These are phyloP conservation scores for Drusus annulatus DNA, from an alignment of 1,140 invertebrate species.

Conservation along the genomic window DNA sequence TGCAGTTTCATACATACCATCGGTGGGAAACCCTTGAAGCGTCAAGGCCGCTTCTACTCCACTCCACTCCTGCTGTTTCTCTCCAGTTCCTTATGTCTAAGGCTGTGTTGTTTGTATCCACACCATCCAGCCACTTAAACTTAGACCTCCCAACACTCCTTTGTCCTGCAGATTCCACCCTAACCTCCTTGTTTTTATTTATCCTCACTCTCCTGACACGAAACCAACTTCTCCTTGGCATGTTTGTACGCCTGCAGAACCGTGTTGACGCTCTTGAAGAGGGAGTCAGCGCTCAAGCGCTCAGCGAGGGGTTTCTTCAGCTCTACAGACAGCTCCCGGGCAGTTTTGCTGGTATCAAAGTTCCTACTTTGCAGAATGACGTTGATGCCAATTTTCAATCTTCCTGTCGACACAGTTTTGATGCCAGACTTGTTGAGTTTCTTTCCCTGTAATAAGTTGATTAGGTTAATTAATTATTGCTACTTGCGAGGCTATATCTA, in stretches of 20 bases:
- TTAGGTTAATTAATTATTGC: too few relatives aligned
- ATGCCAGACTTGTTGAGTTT: constrained; percentile 50
- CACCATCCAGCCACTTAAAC: too few relatives aligned
- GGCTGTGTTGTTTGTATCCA: too few relatives aligned
- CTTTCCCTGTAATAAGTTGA: constrained; percentile 43
- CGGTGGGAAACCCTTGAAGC: too few relatives aligned
- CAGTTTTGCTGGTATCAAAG: constrained; percentile 20
- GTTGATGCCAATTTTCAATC: constrained; percentile 49
- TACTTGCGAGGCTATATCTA: too few relatives aligned
- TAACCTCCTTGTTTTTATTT: too few relatives aligned
- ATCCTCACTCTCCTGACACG: constrained; percentile 8
- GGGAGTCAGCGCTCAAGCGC: constrained; percentile 34
- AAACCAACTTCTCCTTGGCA: constrained; percentile 51
- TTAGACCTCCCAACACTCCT: too few relatives aligned
- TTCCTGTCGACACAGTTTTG: constrained; percentile 41
- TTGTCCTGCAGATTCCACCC: too few relatives aligned
- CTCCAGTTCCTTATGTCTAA: too few relatives aligned
- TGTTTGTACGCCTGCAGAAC: constrained; percentile 52
- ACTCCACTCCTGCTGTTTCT: too few relatives aligned
- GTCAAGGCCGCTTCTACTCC: too few relatives aligned
- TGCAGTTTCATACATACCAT: too few relatives aligned
- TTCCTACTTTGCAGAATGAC: constrained; percentile 49
- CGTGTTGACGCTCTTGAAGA: constrained; percentile 55
- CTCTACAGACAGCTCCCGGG: background rate
- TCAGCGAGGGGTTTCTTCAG: constrained; percentile 22